phyloP scores from a whole-genome alignment of 2,113 vertebrate species.

The Marcusenius ussheri region DNA sequence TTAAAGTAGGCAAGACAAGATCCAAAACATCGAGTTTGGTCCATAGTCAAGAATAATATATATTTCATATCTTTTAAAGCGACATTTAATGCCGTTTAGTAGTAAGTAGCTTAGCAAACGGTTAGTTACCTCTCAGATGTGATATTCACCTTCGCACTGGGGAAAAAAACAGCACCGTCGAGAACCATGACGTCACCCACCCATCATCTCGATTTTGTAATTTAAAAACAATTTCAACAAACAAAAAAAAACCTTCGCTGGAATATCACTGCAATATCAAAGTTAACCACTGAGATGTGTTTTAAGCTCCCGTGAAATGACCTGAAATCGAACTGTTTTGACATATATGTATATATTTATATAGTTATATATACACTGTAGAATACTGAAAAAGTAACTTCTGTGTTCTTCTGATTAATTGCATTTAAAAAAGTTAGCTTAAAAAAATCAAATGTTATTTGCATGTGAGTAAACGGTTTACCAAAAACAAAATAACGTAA shows the following conservation, averaged over 20 bases:
- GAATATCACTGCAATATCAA: slow-evolving; percentile 37
- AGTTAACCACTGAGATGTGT: slow-evolving; percentile 37
- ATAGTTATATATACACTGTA: slow-evolving; percentile 54
- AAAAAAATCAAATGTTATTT: slow-evolving; percentile 48
- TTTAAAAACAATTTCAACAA: slow-evolving; percentile 9
- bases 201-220: slow-evolving; percentile 3
- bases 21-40: slow-evolving; percentile 67
- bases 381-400: slow-evolving; percentile 43
- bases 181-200: background rate
- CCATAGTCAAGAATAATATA: slow-evolving; percentile 45
- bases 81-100: slow-evolving; percentile 30
- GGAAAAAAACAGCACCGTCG: slow-evolving; percentile 8
- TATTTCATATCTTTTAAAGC: slow-evolving; percentile 1
- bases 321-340: slow-evolving; percentile 46
- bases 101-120: slow-evolving; percentile 21
- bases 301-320: slow-evolving; percentile 36
- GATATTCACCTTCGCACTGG: slow-evolving; percentile 17
- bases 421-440: slow-evolving; percentile 67
- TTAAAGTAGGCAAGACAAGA: slow-evolving; percentile 70
- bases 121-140: slow-evolving; percentile 16
- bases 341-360: slow-evolving; percentile 60
- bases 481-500: slow-evolving; percentile 67
- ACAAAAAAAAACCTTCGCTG: slow-evolving; percentile 11
- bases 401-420: slow-evolving; percentile 55
- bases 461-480: slow-evolving; percentile 55